phyloP scores from a whole-genome alignment of 2,888 invertebrate genomes.

The Pachymerium ferrugineum region DNA sequence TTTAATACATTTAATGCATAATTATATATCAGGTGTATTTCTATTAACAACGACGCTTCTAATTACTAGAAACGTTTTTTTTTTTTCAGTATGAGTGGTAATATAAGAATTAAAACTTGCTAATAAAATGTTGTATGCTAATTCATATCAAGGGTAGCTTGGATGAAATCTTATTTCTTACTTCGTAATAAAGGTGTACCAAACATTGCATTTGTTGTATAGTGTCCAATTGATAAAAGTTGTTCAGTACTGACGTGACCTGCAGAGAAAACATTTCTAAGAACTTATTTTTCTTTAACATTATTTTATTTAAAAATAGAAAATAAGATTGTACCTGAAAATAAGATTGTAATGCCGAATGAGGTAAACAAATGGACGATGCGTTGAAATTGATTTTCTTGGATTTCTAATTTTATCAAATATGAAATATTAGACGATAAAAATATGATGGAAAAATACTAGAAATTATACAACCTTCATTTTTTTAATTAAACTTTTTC shows the following conservation, averaged over 20 bases:
- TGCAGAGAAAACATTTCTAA: neutral
- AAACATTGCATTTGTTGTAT: neutral
- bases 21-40: too few relatives aligned
- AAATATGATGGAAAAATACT: too few relatives aligned
- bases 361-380: too few relatives aligned
- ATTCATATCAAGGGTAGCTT: neutral
- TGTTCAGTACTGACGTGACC: neutral
- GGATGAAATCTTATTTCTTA: neutral
- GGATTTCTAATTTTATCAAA: too few relatives aligned
- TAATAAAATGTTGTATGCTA: neutral
- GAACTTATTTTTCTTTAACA: neutral
- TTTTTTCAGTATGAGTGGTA: too few relatives aligned
- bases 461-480: too few relatives aligned
- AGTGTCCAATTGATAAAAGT: neutral
- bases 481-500: too few relatives aligned
- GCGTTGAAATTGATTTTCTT: too few relatives aligned
- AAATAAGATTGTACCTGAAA: neutral
- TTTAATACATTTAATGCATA: too few relatives aligned
- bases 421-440: too few relatives aligned
- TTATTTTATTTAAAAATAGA: neutral
- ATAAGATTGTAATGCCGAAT: neutral
- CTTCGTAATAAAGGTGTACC: neutral
- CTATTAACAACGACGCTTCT: too few relatives aligned
- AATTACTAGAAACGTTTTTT: too few relatives aligned
- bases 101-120: neutral